Base-by-base conservation (phyloP, 2,888 invertebrate species). In the Dolichopus griseipennis region DNA sequence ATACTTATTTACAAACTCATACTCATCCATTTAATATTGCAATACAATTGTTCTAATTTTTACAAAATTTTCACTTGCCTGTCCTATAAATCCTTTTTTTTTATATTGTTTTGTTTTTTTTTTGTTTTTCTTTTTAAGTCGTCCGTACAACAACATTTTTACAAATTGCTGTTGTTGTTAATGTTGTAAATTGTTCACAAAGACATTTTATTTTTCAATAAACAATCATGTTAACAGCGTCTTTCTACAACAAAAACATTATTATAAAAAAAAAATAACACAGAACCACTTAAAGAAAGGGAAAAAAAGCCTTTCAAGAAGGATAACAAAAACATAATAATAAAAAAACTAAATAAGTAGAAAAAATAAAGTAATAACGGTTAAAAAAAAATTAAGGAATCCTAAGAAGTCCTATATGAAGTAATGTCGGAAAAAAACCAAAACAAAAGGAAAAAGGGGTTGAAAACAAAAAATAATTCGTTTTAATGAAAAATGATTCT, bases 141-240 rank as follows among this genome's bases (percentile, higher is more conserved):
- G 15, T 6, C 9, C 18, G 18, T 2, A 15, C 9, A 52, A 52
- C 52, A 52, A 52, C 15, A 52, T 4, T 52, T 52, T n/a, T 52
- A 52, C 52, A 52, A 52, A 52, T 52, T 52, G 52, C 15, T 52
- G 52, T 52, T 52, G n/a, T 52, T 52, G 15, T n/a, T 52, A 6
- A 18, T 52, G 52, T 52, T 52, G 52, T 52, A 52, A 52, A 52
- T 52, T 52, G 15, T 12, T 52, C 18, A 1, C 15, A 12, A 52
- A 52, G 52, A 52, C 52, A 18, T 52, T 52, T 52, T 52, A 52
- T 52, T 52, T 52, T 52, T 52, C 52, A 52, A 52, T 52, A 52
- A 52, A 52, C 52, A 52, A 52, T 52, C 52, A 52, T 52, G 52
- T 52, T 52, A 52, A 52, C 52, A 52, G 52, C 52, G 52, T n/a